Evolutionary conservation across 2,888 invertebrate species (phyloP), one percentile per base, ranked within the genome.

Genomic region (Scaptomyza cyrtandrae): DNA sequence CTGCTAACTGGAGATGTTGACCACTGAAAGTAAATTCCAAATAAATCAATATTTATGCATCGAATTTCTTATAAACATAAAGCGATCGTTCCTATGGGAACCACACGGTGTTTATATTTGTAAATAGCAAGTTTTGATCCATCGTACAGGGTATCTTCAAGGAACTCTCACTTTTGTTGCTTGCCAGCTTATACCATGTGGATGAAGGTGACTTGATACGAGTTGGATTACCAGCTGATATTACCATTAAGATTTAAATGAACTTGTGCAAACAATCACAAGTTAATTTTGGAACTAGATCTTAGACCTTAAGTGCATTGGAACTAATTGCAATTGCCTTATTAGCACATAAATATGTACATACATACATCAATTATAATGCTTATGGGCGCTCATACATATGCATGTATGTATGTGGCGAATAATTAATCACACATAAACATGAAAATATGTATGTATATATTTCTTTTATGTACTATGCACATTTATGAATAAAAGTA

Each of bases 11-110:
- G 14, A 35, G 11, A 2, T 29, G 10, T 19, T 65, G n/a, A 37
- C 37, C 43, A 19, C 67, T 66, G 56, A n/a, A 65, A 63, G 6
- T 0, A 48, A 16, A 59, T 16, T 35, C 3, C 35, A 27, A 27
- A 24, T 10, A 6, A 6, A 50, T 35, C 10, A 0, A n/a, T 11
- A n/a, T 19, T 14, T n/a, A 13, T 27, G 24, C 24, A 24, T 24
- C 24, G 24, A 24, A 24, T 24, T 24, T 24, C 24, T 24, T 24
- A 24, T 24, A 24, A 24, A 24, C 24, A 24, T 24, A 14, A 5
- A 7, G 14, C 39, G 39, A 14, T 14, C 16, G 39, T 41, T 41
- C 39, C 39, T 16, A 41, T 41, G 16, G 16, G 9, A 39, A 16
- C 39, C n/a, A n/a, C n/a, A n/a, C n/a, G n/a, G n/a, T n/a, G n/a